A percentile compares a stretch with the other conserved stretches of the same genome.
Conservation (phyloP, 2,113 vertebrate genomes). For the Pseudopipra pipra region DNA sequence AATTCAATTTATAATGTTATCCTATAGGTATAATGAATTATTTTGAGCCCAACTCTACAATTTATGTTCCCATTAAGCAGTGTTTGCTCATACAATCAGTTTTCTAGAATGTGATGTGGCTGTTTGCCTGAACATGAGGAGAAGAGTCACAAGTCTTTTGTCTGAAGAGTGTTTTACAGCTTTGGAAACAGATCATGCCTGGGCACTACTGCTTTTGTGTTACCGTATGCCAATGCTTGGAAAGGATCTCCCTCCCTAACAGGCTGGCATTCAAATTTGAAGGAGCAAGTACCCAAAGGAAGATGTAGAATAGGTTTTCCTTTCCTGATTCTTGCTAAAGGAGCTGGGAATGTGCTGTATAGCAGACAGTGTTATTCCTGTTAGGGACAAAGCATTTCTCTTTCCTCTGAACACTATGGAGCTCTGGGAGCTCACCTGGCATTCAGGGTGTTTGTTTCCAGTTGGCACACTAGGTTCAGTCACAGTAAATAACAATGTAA, state of each 20-base stretch:
- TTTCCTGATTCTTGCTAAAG: not conserved
- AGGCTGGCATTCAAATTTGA: not conserved
- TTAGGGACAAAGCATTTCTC: not conserved
- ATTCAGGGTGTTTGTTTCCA: not conserved
- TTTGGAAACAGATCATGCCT: not conserved
- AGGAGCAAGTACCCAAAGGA: not conserved
- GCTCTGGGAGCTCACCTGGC: not conserved
- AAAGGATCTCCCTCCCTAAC: not conserved
- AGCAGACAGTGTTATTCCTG: not conserved
- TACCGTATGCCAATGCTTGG: not conserved
- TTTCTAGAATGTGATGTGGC: not conserved
- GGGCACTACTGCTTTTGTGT: not conserved
- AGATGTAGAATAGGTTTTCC: not conserved
- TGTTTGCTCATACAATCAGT: not conserved
- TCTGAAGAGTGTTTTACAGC: not conserved
- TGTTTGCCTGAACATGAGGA: not conserved
- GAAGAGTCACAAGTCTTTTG: not conserved
- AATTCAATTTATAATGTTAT: not conserved
- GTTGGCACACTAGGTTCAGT: not conserved
- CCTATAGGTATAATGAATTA: not conserved
- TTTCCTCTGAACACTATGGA: accelerated
- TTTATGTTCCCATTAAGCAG: not conserved
- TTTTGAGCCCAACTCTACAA: not conserved
- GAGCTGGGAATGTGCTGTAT: not conserved
- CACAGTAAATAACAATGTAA: not conserved